A percentile compares a stretch with the other conserved stretches of the same genome.
These are phyloP conservation scores for Mechanitis messenoides DNA, from an alignment of 2,888 invertebrate genomes.

Conservation along the genomic window DNA sequence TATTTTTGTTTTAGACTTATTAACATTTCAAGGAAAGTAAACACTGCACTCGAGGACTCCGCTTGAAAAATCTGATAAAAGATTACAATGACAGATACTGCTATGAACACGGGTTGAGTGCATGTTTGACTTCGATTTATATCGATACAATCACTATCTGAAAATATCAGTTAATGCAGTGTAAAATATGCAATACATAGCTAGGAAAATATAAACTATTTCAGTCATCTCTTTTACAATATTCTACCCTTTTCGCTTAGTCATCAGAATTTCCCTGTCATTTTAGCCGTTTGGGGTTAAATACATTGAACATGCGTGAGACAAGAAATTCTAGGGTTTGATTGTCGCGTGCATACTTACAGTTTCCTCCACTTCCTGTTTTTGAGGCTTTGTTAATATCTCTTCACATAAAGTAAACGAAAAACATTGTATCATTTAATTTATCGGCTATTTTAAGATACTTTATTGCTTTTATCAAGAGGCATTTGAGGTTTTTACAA, in stretches of 20 bases:
- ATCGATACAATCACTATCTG: neutral
- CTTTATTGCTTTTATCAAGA: neutral
- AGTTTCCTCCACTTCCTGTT: slow-evolving; percentile 9
- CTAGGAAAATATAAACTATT: too few species aligned
- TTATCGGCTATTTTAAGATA: neutral
- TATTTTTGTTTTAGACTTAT: neutral
- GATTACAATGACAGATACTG: neutral
- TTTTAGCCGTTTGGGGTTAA: slow-evolving; percentile 9
- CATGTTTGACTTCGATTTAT: neutral
- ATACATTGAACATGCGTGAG: slow-evolving; percentile 22
- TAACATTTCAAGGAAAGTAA: neutral
- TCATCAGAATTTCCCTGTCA: slow-evolving; percentile 23
- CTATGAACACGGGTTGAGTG: neutral
- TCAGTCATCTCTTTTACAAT: neutral
- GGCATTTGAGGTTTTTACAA: neutral
- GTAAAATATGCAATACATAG: neutral
- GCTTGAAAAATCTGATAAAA: neutral
- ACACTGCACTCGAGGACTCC: neutral
- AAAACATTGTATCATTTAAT: neutral
- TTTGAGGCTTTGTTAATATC: neutral
- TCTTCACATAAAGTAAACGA: neutral
- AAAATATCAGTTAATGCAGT: neutral
- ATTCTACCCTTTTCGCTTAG: slow-evolving; percentile 14
- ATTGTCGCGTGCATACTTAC: slow-evolving; percentile 18
- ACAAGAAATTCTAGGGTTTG: slow-evolving; percentile 17